phyloP scores from a whole-genome alignment of 2,113 vertebrate species.

The Junco hyemalis region DNA sequence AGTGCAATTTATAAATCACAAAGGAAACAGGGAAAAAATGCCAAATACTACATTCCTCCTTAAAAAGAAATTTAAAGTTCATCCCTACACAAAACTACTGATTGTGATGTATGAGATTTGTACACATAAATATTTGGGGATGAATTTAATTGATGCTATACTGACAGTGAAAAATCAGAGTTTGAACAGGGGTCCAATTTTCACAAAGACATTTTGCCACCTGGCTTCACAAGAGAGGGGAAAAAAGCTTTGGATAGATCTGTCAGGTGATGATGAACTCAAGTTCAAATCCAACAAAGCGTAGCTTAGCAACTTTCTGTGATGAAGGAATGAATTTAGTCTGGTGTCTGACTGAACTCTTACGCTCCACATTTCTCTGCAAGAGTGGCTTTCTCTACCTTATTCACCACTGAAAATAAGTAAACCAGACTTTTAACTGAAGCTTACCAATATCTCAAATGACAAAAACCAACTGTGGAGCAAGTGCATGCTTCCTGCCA shows the following conservation, averaged over 20 bases:
- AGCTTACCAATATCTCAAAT: not conserved
- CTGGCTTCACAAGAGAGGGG: conserved; percentile 42
- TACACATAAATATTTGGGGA: not conserved
- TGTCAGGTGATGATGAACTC: conserved; percentile 24
- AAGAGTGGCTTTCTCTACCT: not conserved
- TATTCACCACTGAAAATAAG: conserved; percentile 8
- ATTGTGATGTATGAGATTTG: not conserved
- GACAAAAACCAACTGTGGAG: conserved; percentile 20
- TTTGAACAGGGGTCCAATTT: conserved; percentile 1
- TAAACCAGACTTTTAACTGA: conserved; percentile 22
- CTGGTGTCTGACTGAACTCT: not conserved
- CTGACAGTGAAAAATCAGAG: not conserved
- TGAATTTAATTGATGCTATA: not conserved
- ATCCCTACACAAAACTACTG: not conserved
- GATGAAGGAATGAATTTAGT: conserved; percentile 6
- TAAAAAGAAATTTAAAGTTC: not conserved
- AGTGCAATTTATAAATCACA: not conserved
- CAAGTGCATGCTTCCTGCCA: not conserved
- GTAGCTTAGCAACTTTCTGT: conserved; percentile 18
- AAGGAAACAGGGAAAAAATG: not conserved
- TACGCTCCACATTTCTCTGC: not conserved
- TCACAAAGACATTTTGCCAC: conserved; percentile 36
- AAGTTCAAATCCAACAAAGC: conserved; percentile 29
- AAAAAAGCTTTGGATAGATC: conserved; percentile 49
- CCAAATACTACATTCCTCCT: not conserved